Evolutionary conservation across 64 coral and sea anemone species (phyloP).

Genomic region (Dendronephthya gigantea): DNA sequence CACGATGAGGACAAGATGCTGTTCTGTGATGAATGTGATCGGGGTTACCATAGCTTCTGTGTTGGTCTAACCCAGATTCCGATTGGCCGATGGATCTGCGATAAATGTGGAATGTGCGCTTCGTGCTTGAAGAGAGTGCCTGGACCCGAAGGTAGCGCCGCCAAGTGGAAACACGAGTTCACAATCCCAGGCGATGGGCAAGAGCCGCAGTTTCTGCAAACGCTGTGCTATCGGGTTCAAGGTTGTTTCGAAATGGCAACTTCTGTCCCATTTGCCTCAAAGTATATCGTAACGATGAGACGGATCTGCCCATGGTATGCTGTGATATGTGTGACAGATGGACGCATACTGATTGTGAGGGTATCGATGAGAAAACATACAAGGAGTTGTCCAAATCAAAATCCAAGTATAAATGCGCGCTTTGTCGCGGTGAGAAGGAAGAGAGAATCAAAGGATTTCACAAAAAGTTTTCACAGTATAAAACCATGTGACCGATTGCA

Average conservation of each 20-base stretch:
- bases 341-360: conserved; percentile 97
- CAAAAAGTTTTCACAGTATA: conserved; percentile 23
- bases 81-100: conserved; percentile 90
- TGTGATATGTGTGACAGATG: conserved; percentile 93
- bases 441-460: conserved; percentile 83
- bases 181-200: conserved; percentile 71
- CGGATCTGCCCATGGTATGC: conserved; percentile 95
- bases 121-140: conserved; percentile 76
- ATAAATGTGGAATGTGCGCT: conserved; percentile 92
- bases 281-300: conserved; percentile 94
- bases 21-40: conserved; percentile 96
- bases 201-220: conserved; percentile 91
- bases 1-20: conserved; percentile 99
- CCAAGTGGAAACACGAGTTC: conserved; percentile 97
- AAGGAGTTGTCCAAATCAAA: conserved; percentile 80
- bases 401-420: conserved; percentile 74
- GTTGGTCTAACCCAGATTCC: conserved; percentile 86
- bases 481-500: not conserved
- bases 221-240: conserved; percentile 77
- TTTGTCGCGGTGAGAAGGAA: conserved; percentile 90
- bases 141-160: conserved; percentile 54
- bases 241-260: conserved; percentile 82
- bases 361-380: conserved; percentile 77
- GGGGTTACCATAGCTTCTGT: conserved; percentile 94
- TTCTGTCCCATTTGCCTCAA: conserved; percentile 98